A percentile compares a stretch with the other conserved stretches of the same genome.
phyloP scores from a whole-genome alignment of 2,797 vertebrate species.

The Knipowitschia caucasica region DNA sequence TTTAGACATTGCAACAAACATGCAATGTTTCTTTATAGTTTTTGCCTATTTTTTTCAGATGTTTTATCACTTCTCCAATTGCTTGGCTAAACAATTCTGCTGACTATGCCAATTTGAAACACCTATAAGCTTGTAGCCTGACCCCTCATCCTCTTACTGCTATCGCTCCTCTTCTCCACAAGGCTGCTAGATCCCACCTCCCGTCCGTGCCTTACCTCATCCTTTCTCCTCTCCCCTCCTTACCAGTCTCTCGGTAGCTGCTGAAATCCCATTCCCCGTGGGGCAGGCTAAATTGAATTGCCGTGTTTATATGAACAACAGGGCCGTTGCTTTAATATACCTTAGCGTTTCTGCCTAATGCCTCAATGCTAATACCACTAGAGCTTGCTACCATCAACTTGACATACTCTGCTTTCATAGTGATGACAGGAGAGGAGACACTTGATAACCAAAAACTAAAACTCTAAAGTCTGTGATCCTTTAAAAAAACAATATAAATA shows the following conservation, averaged over 20 bases:
- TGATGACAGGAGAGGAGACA: constrained; percentile 56
- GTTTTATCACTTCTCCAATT: background rate
- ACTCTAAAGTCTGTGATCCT: too few relatives aligned
- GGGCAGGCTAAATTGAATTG: constrained; percentile 91
- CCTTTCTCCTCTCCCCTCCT: constrained; percentile 13
- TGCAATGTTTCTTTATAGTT: too few relatives aligned
- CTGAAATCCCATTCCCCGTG: constrained; percentile 86
- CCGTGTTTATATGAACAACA: constrained; percentile 86
- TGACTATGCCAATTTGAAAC: background rate
- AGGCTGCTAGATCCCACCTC: constrained; percentile 45
- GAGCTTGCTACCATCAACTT: constrained; percentile 48
- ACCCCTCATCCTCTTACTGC: background rate
- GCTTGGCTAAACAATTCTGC: too few relatives aligned
- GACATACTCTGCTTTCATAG: constrained; percentile 43
- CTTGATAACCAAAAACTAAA: too few relatives aligned
- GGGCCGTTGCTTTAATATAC: constrained; percentile 84
- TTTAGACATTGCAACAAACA: too few relatives aligned
- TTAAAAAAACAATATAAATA: constrained; percentile 31
- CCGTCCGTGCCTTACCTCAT: constrained; percentile 51
- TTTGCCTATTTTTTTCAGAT: background rate
- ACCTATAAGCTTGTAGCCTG: background rate
- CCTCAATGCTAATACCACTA: constrained; percentile 64
- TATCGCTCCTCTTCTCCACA: constrained; percentile 17
- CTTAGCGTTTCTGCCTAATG: constrained; percentile 84
- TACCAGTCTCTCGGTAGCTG: constrained; percentile 47